Conservation (phyloP, 1,140 invertebrate genomes). For the Drosophila guanche region DNA sequence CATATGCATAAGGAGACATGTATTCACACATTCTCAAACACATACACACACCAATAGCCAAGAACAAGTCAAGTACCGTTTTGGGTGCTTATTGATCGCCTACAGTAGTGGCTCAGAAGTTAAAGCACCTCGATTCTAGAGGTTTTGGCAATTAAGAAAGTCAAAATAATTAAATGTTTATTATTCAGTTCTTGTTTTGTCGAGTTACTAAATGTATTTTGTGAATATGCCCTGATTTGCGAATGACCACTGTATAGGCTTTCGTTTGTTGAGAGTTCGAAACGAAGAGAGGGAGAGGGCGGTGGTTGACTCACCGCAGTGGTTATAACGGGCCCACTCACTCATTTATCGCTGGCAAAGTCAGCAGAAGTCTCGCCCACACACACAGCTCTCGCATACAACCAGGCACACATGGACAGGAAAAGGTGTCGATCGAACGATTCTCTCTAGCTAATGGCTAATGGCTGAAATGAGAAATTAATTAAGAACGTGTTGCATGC, state of each 20-base stretch:
- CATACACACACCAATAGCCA: background rate
- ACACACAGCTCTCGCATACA: slow-evolving; percentile 3
- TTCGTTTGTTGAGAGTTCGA: slow-evolving; percentile 10
- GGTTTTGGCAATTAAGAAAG: no score
- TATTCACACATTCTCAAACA: slow-evolving; percentile 4
- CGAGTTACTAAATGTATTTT: no score
- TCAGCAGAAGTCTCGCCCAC: slow-evolving; percentile 36
- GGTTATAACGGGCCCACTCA: slow-evolving; percentile 61
- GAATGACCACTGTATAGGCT: background rate
- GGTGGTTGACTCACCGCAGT: slow-evolving; percentile 60
- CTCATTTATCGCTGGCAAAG: slow-evolving; percentile 19
- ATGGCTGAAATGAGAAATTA: slow-evolving; percentile 33
- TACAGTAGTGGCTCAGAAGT: no score
- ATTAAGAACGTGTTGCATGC: slow-evolving; percentile 43
- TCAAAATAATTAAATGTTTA: no score
- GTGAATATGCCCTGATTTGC: no score
- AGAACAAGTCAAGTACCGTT: no score
- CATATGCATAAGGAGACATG: slow-evolving; percentile 11
- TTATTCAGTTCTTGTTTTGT: no score
- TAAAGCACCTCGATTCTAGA: no score
- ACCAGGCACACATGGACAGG: slow-evolving; percentile 5
- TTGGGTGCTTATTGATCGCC: no score
- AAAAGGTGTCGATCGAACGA: slow-evolving; percentile 41
- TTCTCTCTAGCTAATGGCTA: no score
- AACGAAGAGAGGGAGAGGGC: slow-evolving; percentile 15